These are phyloP conservation scores for Henicopernis longicauda DNA, from an alignment of 2,113 vertebrate genomes.

Conservation along the genomic window DNA sequence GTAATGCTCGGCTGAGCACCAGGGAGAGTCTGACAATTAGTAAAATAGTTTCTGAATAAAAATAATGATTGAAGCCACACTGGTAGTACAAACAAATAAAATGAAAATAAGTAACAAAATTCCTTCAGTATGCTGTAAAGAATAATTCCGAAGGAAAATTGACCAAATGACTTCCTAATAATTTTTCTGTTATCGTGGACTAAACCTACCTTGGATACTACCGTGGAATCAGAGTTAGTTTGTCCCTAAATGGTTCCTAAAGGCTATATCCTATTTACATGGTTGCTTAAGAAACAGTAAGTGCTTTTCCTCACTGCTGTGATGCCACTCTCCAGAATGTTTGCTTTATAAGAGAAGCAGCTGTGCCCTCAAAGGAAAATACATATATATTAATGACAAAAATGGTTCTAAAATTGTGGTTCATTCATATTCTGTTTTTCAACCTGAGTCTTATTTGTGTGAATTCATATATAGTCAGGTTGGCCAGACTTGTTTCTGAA, in stretches of 20 bases:
- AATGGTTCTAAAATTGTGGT: not conserved
- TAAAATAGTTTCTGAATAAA: not conserved
- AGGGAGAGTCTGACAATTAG: not conserved
- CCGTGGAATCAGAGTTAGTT: not conserved
- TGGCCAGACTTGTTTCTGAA: not conserved
- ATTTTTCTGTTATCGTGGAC: not conserved
- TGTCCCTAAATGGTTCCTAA: not conserved
- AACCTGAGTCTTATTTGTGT: not conserved
- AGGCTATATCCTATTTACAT: not conserved
- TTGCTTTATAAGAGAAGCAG: not conserved
- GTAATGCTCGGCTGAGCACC: not conserved
- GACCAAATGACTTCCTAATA: not conserved
- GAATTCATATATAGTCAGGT: not conserved
- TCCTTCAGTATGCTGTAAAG: not conserved
- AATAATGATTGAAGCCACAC: not conserved
- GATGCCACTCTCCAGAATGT: not conserved
- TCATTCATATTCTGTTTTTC: not conserved
- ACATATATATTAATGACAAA: not conserved
- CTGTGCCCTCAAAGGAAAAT: not conserved
- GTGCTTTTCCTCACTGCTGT: not conserved
- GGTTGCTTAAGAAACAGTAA: not conserved
- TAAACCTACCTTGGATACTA: not conserved
- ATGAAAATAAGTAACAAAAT: not conserved
- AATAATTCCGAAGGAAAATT: not conserved
- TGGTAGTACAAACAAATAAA: not conserved